Evolutionary conservation across 2,888 invertebrate species (phyloP).

Genomic region (Stenolophus ochropezus): DNA sequence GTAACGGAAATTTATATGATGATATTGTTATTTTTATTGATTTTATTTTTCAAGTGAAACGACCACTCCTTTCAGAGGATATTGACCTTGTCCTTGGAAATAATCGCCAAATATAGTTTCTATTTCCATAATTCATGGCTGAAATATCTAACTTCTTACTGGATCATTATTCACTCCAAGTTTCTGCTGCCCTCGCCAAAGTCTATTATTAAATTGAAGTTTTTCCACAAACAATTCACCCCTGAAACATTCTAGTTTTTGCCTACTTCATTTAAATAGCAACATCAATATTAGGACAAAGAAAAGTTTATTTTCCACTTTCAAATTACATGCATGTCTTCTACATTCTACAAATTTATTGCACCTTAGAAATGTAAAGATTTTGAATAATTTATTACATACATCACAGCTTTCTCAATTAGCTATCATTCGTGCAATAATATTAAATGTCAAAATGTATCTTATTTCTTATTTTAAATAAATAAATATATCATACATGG

Average conservation of each 20-base stretch:
- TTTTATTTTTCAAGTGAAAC: slow-evolving; percentile 32
- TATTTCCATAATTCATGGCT: slow-evolving; percentile 12
- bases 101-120: slow-evolving; percentile 11
- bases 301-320: not conserved
- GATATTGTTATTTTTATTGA: slow-evolving; percentile 21
- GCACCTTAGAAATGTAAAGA: not conserved
- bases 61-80: slow-evolving; percentile 22
- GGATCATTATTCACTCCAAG: not conserved
- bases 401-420: not conserved
- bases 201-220: not conserved
- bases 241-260: not conserved
- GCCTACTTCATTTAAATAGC: not conserved
- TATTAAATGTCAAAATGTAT: not conserved
- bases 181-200: not conserved
- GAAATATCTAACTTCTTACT: not conserved
- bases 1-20: not conserved
- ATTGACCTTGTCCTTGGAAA: slow-evolving; percentile 32
- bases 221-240: not conserved
- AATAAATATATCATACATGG: too few relatives aligned
- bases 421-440: not conserved
- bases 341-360: not conserved
- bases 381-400: not conserved
- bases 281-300: not conserved
- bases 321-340: too few relatives aligned
- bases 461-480: not conserved